phyloP scores from a whole-genome alignment of 2,797 vertebrate species.

The Mallotus villosus region DNA sequence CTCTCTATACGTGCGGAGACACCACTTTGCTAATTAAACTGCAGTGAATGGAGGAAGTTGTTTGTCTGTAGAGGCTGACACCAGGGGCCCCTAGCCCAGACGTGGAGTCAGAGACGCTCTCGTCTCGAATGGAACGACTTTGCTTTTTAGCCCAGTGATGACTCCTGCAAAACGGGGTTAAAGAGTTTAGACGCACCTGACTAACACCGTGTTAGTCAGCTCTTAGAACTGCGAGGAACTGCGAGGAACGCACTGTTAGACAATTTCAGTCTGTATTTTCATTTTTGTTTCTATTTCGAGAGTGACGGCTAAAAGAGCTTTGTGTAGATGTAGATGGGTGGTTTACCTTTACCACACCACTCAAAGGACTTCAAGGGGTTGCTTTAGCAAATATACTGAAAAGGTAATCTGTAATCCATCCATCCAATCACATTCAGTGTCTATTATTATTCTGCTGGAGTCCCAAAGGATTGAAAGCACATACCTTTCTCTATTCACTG shows the following conservation, averaged over 20 bases:
- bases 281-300: background rate
- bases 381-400: slow-evolving; percentile 36
- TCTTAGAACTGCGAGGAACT: no score
- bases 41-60: slow-evolving; percentile 33
- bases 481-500: slow-evolving; percentile 30
- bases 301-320: background rate
- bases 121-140: background rate
- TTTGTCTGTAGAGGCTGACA: slow-evolving; percentile 33
- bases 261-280: no score
- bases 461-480: no score
- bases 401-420: slow-evolving; percentile 16
- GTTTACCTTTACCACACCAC: no score
- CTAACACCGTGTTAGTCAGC: no score
- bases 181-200: no score
- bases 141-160: background rate
- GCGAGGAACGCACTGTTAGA: no score
- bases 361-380: background rate
- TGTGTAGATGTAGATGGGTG: no score
- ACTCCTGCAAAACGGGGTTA: background rate
- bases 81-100: slow-evolving; percentile 4
- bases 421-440: slow-evolving; percentile 37
- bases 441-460: background rate
- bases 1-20: slow-evolving; percentile 21
- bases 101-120: background rate
- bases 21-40: slow-evolving; percentile 48